phyloP scores from a whole-genome alignment of 2,113 vertebrate species.

The Chionodraco myersi region DNA sequence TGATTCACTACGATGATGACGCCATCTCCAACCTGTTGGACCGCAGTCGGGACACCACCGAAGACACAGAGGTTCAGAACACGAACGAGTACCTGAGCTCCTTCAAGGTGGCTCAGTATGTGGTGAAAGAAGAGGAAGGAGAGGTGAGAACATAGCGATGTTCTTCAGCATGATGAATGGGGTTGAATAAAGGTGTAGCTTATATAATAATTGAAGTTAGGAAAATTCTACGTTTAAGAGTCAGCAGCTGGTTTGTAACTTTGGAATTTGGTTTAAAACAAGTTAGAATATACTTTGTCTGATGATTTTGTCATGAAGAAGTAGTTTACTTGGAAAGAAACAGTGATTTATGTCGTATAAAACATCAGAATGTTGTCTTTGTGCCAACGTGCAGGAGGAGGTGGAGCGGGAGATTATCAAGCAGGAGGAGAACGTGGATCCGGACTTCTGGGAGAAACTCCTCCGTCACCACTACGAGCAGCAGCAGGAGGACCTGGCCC shows the following conservation, averaged over 20 bases:
- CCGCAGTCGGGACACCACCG: constrained; percentile 93
- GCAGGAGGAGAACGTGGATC: constrained; percentile 98
- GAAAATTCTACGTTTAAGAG: too few species aligned
- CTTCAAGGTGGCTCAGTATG: constrained; percentile 99
- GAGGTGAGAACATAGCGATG: constrained; percentile 86
- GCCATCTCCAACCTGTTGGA: constrained; percentile 98
- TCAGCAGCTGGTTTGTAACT: too few species aligned
- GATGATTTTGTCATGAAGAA: too few species aligned
- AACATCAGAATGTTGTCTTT: background rate
- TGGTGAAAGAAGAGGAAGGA: constrained; percentile 97
- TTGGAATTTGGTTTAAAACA: too few species aligned
- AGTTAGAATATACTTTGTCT: too few species aligned
- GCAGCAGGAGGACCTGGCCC: constrained; percentile 97
- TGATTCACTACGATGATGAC: constrained; percentile 96
- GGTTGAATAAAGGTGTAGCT: background rate
- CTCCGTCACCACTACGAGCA: constrained; percentile 97
- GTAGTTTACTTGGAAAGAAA: too few species aligned
- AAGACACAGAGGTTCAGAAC: constrained; percentile 97
- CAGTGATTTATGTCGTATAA: background rate
- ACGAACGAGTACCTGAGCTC: constrained; percentile 99
- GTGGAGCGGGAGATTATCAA: constrained; percentile 98
- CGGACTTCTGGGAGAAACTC: constrained; percentile 99
- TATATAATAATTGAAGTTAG: too few species aligned
- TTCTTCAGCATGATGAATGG: background rate
- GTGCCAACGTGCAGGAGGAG: constrained; percentile 87